Evolutionary conservation across 2,888 invertebrate genomes (phyloP).

Genomic region (Mellilla xanthometata): DNA sequence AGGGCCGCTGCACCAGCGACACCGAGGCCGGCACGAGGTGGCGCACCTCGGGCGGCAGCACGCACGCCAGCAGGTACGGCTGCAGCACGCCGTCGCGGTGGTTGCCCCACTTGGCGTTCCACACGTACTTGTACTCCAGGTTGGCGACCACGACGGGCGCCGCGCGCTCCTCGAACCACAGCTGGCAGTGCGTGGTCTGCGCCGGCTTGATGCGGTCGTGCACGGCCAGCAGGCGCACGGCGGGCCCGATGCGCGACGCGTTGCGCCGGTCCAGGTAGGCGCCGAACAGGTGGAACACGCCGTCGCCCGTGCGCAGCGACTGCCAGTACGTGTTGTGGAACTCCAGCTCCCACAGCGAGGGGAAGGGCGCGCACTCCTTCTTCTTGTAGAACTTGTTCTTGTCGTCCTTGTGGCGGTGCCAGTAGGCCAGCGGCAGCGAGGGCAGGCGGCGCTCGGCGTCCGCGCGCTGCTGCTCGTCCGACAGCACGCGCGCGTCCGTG

Average conservation of each 20-base stretch:
- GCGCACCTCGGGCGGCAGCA: constrained; percentile 89
- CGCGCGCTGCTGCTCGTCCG: constrained; percentile 89
- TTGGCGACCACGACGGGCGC: constrained; percentile 91
- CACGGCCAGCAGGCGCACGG: constrained; percentile 93
- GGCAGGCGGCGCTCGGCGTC: constrained; percentile 92
- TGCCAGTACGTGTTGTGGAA: constrained; percentile 98
- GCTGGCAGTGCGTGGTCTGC: constrained; percentile 91
- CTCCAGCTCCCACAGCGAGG: constrained; percentile 94
- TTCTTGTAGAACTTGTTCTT: constrained; percentile 86
- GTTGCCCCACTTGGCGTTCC: constrained; percentile 97
- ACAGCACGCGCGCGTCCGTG: constrained; percentile 62
- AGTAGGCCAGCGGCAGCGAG: constrained; percentile 92
- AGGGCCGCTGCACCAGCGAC: constrained; percentile 91
- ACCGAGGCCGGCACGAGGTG: constrained; percentile 91
- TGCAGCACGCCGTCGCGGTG: constrained; percentile 95
- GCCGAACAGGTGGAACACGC: constrained; percentile 95
- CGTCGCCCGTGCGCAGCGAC: constrained; percentile 89
- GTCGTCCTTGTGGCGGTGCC: constrained; percentile 91
- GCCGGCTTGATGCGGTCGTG: constrained; percentile 94
- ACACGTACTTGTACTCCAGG: constrained; percentile 96
- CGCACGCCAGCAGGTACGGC: constrained; percentile 94
- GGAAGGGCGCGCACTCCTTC: constrained; percentile 91
- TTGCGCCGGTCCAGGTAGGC: constrained; percentile 94
- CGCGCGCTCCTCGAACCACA: constrained; percentile 93
- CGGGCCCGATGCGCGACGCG: constrained; percentile 90